Base-by-base conservation (phyloP, 2,888 invertebrate species). In the Ectemnius cavifrons region DNA sequence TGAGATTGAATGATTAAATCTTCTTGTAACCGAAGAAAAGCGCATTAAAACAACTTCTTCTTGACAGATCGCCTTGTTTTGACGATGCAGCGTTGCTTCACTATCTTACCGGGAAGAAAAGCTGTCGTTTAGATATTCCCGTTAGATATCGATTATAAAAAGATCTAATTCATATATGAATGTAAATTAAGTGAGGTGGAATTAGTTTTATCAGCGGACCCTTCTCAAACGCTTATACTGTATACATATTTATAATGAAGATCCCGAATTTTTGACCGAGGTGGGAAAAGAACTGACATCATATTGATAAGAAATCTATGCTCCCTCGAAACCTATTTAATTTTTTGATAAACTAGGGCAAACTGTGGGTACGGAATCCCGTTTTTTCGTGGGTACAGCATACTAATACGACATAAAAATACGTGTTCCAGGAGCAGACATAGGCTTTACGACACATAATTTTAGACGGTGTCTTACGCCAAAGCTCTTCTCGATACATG, bases 391-490 rank as follows among this genome's bases (percentile, higher is more conserved):
- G 14, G 13, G 2, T 14, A 47, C 11, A 2, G 8, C 60, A 59
- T 13, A 27, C 52, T 8, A 23, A 23, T 23, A 23, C 18, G 27
- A 52, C 70, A 63, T 60, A 61, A 68, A 67, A 67, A 65, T 68
- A 16, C 61, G 58, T 47, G 16, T 45, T 45, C 64, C 27, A 23
- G 3, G 11, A 13, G 37, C 63, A 27, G 37, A 57, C 47, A 37
- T 37, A 49, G 28, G 28, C 20, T 68, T 66, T 63, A 63, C 52
- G 63, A 60, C 68, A 63, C 62, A 46, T 28, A 69, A 66, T 61
- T 52, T 62, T 37, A 61, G 45, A 27, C 46, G 56, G 59, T 20
- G 16, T 45, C 68, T 63, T 52, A 60, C 52, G 28, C n/a, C 20
- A n/a, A 49, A 16, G 52, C 52, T 27, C 46, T 28, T 18, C 64